These are phyloP conservation scores for Andrena bicolor DNA, from an alignment of 2,888 invertebrate species.

Conservation along the genomic window DNA sequence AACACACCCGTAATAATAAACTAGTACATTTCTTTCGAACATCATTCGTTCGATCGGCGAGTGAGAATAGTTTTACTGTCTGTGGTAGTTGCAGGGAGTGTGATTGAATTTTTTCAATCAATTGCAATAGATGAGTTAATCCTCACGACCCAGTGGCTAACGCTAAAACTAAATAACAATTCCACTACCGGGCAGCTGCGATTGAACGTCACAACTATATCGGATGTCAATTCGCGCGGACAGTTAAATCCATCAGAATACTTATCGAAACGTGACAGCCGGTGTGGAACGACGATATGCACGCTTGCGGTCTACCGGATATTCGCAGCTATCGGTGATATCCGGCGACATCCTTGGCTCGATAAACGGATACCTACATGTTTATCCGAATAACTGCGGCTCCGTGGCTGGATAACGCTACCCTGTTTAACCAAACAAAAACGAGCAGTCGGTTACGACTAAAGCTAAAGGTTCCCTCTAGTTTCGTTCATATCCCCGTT, in stretches of 20 bases:
- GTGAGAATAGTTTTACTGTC: background rate
- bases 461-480: background rate
- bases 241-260: slow-evolving; percentile 55
- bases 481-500: background rate
- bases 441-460: slow-evolving; percentile 17
- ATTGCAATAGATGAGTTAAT: slow-evolving; percentile 17
- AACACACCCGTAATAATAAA: no score
- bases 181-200: background rate
- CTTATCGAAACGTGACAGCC: slow-evolving; percentile 62
- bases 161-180: slow-evolving; percentile 30
- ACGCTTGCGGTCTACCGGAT: slow-evolving; percentile 58
- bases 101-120: slow-evolving; percentile 8
- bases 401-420: slow-evolving; percentile 10
- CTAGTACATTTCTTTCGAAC: background rate
- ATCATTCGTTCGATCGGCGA: background rate
- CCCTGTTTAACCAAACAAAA: slow-evolving; percentile 29
- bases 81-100: background rate
- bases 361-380: slow-evolving; percentile 64
- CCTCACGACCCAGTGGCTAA: background rate
- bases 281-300: slow-evolving; percentile 18
- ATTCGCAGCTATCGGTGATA: slow-evolving; percentile 68
- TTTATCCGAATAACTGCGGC: slow-evolving; percentile 55
- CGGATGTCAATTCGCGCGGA: slow-evolving; percentile 41
- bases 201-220: slow-evolving; percentile 30
- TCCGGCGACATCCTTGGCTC: slow-evolving; percentile 65